Evolutionary conservation across 2,797 vertebrate genomes (phyloP).

Genomic region (Taenioides sp.): DNA sequence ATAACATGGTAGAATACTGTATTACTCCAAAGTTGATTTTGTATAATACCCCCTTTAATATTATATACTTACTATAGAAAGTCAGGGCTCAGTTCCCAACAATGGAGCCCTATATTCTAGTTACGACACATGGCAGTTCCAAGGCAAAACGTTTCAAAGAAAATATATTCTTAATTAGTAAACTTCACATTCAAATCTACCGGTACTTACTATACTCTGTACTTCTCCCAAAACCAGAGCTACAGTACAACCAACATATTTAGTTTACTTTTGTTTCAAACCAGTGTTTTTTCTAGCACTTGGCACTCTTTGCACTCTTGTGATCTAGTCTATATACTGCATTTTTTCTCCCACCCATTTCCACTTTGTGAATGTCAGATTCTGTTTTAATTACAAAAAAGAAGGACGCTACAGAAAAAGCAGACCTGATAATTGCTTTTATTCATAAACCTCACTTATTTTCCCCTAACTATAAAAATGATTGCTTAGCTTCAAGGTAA

Average conservation of each 20-base stretch:
- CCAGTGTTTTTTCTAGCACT: slow-evolving; percentile 26
- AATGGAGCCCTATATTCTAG: too few relatives aligned
- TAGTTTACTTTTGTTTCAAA: not conserved
- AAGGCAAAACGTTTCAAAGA: too few relatives aligned
- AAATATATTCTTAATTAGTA: too few relatives aligned
- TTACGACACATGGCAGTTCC: too few relatives aligned
- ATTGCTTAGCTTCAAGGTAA: slow-evolving; percentile 74
- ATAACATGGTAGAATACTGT: too few relatives aligned
- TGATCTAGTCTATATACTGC: slow-evolving; percentile 30
- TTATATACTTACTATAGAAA: too few relatives aligned
- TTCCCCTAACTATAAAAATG: slow-evolving; percentile 48
- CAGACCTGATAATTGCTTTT: slow-evolving; percentile 68
- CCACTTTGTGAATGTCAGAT: slow-evolving; percentile 49
- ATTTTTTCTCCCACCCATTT: not conserved
- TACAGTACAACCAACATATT: too few relatives aligned
- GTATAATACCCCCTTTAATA: too few relatives aligned
- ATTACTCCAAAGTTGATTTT: too few relatives aligned
- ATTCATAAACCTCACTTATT: slow-evolving; percentile 57
- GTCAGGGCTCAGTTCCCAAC: too few relatives aligned
- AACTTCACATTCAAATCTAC: too few relatives aligned
- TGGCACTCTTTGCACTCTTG: slow-evolving; percentile 67
- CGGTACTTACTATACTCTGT: too few relatives aligned
- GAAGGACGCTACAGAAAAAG: slow-evolving; percentile 35
- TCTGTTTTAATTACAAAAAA: slow-evolving; percentile 66
- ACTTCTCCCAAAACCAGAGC: not conserved